Evolutionary conservation across 1,140 invertebrate species (phyloP).

Genomic region (Colletes gigas): DNA sequence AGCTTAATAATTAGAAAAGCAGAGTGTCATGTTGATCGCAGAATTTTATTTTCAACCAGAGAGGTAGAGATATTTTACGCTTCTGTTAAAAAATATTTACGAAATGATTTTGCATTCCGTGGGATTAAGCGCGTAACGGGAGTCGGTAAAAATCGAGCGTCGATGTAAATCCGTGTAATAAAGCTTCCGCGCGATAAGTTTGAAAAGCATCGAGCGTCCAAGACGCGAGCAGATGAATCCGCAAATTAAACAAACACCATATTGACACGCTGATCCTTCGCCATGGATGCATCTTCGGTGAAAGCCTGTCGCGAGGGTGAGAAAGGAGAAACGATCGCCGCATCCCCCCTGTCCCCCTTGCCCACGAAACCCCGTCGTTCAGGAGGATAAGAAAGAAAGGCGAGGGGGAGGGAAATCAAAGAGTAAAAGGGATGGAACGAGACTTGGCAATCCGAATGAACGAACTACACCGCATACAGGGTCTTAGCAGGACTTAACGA

Average conservation of each 20-base stretch:
- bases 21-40: no score
- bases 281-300: slow-evolving; percentile 41
- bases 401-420: slow-evolving; percentile 17
- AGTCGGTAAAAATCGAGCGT: not conserved
- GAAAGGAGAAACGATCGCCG: slow-evolving; percentile 55
- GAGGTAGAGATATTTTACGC: no score
- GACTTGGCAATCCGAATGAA: slow-evolving; percentile 69
- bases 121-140: no score
- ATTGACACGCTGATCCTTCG: slow-evolving; percentile 75
- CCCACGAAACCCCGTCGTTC: slow-evolving; percentile 13
- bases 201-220: slow-evolving; percentile 41
- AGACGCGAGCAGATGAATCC: slow-evolving; percentile 59
- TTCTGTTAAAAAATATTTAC: no score
- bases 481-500: slow-evolving; percentile 76
- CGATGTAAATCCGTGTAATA: not conserved
- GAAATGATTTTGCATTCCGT: no score
- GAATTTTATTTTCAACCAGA: no score
- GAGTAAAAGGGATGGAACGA: slow-evolving; percentile 48
- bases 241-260: slow-evolving; percentile 78
- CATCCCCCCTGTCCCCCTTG: not conserved
- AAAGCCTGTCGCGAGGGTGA: slow-evolving; percentile 44
- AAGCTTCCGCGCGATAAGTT: slow-evolving; percentile 1
- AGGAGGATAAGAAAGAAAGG: slow-evolving; percentile 47
- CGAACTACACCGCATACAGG: slow-evolving; percentile 65
- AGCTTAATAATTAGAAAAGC: no score